phyloP scores from a whole-genome alignment of 1,140 invertebrate species.

The Drosophila tsacasi region DNA sequence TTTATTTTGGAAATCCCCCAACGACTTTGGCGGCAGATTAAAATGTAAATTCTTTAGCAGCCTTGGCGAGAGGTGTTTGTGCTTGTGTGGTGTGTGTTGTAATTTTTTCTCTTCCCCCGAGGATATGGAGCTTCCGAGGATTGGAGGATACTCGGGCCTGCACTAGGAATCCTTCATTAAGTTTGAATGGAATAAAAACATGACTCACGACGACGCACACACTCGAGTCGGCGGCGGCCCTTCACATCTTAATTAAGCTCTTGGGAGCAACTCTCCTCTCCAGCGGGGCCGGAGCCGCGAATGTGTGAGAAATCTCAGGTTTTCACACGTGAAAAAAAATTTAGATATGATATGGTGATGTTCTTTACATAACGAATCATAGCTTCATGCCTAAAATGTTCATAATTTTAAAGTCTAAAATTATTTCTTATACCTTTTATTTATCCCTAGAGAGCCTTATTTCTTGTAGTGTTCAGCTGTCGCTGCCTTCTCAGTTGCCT shows the following conservation, averaged over 20 bases:
- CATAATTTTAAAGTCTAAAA: not conserved
- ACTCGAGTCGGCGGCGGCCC: constrained; percentile 41
- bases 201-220: constrained; percentile 15
- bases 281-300: constrained; percentile 40
- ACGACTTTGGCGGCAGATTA: constrained; percentile 74
- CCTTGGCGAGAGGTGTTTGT: constrained; percentile 35
- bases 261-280: constrained; percentile 68
- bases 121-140: constrained; percentile 18
- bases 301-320: constrained; percentile 72
- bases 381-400: fast-evolving
- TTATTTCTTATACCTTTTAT: not conserved
- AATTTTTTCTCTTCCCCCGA: constrained; percentile 14
- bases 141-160: constrained; percentile 20
- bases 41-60: constrained; percentile 75
- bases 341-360: not conserved
- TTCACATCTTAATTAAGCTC: constrained; percentile 80
- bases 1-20: constrained; percentile 46
- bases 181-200: constrained; percentile 77
- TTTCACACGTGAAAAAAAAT: constrained; percentile 27
- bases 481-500: constrained; percentile 39
- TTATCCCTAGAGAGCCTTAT: not conserved
- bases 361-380: not conserved
- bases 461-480: constrained; percentile 18
- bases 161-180: constrained; percentile 73
- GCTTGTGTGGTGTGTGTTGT: constrained; percentile 3